phyloP scores from a whole-genome alignment of 2,888 invertebrate species.

The Gisinianus flammeolus region DNA sequence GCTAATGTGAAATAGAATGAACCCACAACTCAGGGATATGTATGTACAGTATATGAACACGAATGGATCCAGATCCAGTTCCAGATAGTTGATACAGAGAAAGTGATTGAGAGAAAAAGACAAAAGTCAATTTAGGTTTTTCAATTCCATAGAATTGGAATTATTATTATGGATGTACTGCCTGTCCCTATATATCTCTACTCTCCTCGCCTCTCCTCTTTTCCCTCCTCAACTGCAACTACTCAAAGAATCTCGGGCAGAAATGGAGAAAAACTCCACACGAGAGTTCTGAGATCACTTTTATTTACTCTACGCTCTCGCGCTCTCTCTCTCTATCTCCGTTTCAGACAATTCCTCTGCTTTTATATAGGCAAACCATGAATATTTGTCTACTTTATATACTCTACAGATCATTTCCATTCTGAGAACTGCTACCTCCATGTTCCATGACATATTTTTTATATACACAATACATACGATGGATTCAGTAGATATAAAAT shows the following conservation, averaged over 20 bases:
- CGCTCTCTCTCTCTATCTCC: too few relatives aligned
- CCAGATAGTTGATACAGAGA: neutral
- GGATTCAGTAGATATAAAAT: neutral
- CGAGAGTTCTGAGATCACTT: neutral
- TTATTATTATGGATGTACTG: neutral
- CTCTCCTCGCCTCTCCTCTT: neutral
- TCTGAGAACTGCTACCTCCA: neutral
- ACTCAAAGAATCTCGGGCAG: too few relatives aligned
- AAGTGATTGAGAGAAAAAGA: neutral
- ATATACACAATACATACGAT: neutral
- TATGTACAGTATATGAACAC: neutral
- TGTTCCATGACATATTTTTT: neutral
- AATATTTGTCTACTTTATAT: neutral
- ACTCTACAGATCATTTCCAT: neutral
- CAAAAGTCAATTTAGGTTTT: constrained; percentile 14
- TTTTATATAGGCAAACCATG: neutral
- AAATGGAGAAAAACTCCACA: too few relatives aligned
- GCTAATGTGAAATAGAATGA: neutral
- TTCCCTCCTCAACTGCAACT: too few relatives aligned
- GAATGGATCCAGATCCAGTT: neutral
- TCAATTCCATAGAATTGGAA: neutral
- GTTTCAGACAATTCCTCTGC: neutral
- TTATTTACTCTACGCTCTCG: constrained; percentile 12
- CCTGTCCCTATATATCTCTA: neutral
- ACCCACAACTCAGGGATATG: neutral